Conservation (phyloP, 1,140 invertebrate genomes). For the Drosophila melanica region DNA sequence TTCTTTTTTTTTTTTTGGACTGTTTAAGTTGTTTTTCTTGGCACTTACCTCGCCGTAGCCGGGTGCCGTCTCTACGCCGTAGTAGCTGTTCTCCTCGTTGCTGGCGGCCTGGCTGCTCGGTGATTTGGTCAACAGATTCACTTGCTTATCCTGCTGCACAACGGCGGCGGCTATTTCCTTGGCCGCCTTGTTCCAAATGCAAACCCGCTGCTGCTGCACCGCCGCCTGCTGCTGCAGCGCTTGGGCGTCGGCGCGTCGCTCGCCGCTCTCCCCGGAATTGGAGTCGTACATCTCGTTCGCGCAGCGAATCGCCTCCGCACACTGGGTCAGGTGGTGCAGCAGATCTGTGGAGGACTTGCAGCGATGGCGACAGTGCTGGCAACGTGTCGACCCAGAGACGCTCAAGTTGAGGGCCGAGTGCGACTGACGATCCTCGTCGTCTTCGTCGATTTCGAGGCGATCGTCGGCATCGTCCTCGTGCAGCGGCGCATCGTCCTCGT, state of each 20-base stretch:
- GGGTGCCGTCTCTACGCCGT: constrained; percentile 85
- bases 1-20: neutral
- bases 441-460: constrained; percentile 72
- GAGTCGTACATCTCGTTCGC: constrained; percentile 83
- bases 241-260: constrained; percentile 47
- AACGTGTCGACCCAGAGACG: constrained; percentile 88
- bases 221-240: constrained; percentile 65
- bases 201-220: constrained; percentile 85
- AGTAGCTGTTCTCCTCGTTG: constrained; percentile 83
- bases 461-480: constrained; percentile 74
- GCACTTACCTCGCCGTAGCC: constrained; percentile 85
- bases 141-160: constrained; percentile 54
- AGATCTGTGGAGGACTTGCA: constrained; percentile 93
- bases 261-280: constrained; percentile 76
- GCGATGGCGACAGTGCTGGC: constrained; percentile 92
- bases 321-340: constrained; percentile 89
- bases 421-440: constrained; percentile 73
- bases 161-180: constrained; percentile 83
- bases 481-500: constrained; percentile 84
- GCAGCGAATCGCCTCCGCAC: constrained; percentile 85
- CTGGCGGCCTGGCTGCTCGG: constrained; percentile 50
- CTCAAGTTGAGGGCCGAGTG: constrained; percentile 79
- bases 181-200: constrained; percentile 87
- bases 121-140: constrained; percentile 40
- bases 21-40: constrained; percentile 8